Evolutionary conservation across 2,113 vertebrate genomes (phyloP).

Genomic region (Podocnemis expansa): DNA sequence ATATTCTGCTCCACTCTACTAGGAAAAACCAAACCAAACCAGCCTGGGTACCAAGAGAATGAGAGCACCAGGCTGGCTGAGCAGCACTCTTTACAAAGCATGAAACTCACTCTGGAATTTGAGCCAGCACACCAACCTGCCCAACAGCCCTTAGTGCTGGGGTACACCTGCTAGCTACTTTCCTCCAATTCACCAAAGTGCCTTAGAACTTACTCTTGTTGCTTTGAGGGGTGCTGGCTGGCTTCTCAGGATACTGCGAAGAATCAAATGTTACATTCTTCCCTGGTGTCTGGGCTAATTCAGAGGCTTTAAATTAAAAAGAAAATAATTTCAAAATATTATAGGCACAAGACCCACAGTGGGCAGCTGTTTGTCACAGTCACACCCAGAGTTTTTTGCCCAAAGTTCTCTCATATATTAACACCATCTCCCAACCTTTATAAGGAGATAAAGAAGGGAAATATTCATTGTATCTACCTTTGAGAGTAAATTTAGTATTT

Average conservation of each 20-base stretch:
- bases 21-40: not conserved
- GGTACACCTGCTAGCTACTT: not conserved
- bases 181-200: not conserved
- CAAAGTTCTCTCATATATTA: not conserved
- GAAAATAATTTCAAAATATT: not conserved
- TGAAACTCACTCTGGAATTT: not conserved
- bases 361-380: not conserved
- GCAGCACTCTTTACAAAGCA: not conserved
- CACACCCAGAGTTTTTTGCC: not conserved
- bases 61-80: not conserved
- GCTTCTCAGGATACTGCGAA: slow-evolving; percentile 68
- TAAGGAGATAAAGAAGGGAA: not conserved
- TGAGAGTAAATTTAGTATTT: not conserved
- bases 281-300: slow-evolving; percentile 86
- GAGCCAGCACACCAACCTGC: not conserved
- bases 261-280: slow-evolving; percentile 71
- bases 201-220: slow-evolving; percentile 82
- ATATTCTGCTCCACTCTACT: not conserved
- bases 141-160: not conserved
- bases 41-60: slow-evolving; percentile 9
- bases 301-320: slow-evolving; percentile 78
- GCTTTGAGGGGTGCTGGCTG: slow-evolving; percentile 70
- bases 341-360: not conserved
- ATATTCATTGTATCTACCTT: not conserved
- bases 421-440: not conserved